These are phyloP conservation scores for Malaclemys terrapin DNA, from an alignment of 2,113 vertebrate species.

Conservation along the genomic window DNA sequence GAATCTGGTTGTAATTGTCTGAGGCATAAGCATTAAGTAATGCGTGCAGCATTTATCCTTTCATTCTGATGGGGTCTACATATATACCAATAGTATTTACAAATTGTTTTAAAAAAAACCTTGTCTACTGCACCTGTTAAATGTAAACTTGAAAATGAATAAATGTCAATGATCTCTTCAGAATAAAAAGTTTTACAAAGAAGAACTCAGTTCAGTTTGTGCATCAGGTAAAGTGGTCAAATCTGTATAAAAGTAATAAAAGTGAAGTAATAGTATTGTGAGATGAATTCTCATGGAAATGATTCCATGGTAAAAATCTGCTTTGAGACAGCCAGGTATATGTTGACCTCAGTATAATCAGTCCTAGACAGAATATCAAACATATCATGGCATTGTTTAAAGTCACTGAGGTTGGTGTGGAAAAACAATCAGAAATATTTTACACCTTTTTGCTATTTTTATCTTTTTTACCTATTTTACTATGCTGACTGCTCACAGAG, in stretches of 20 bases:
- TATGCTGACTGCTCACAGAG: fast-evolving
- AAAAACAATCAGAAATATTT: not conserved
- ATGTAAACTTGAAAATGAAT: not conserved
- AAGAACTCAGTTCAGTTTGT: not conserved
- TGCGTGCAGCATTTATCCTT: not conserved
- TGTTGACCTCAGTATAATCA: not conserved
- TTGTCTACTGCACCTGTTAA: not conserved
- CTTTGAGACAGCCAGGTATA: not conserved
- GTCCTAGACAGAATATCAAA: not conserved
- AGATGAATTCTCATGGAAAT: not conserved
- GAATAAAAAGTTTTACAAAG: conserved; percentile 1
- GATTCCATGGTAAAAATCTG: conserved; percentile 7
- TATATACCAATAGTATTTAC: not conserved
- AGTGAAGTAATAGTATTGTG: not conserved
- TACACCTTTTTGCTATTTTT: not conserved
- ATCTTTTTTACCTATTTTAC: not conserved
- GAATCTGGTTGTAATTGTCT: not conserved
- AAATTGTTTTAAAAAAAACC: not conserved
- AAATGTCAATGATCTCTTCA: not conserved
- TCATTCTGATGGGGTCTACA: not conserved
- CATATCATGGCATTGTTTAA: not conserved
- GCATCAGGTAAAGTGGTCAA: not conserved
- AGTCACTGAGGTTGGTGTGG: not conserved
- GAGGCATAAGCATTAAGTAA: conserved; percentile 24
- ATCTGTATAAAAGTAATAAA: not conserved